phyloP scores from a whole-genome alignment of 2,113 vertebrate species.

The Stictonetta naevosa region DNA sequence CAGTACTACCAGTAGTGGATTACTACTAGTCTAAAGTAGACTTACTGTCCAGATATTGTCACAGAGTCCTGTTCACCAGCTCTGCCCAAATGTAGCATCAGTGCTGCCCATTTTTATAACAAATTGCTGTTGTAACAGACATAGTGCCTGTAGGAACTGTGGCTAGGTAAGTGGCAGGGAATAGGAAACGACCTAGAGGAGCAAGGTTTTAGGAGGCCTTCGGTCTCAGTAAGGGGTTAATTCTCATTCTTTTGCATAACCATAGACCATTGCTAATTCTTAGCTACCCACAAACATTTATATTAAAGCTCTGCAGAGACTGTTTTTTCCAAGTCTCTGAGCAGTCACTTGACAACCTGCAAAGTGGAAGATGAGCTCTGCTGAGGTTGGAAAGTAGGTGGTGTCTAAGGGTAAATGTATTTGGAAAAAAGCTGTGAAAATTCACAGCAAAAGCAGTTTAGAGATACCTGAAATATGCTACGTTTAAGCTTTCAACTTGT shows the following conservation, averaged over 20 bases:
- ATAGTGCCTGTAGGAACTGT: accelerated
- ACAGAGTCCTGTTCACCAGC: no score
- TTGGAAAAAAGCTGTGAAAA: constrained; percentile 1
- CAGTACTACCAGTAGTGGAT: no score
- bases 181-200: neutral
- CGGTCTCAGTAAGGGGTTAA: neutral
- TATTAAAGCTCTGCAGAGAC: neutral
- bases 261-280: neutral
- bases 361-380: neutral
- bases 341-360: neutral
- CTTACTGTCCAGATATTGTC: no score
- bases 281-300: neutral
- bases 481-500: neutral
- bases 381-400: neutral
- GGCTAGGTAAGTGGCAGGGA: neutral
- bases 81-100: neutral
- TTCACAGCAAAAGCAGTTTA: neutral
- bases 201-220: neutral
- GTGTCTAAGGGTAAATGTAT: neutral
- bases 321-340: neutral
- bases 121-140: neutral
- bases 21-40: no score
- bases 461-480: neutral
- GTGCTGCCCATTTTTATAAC: neutral
- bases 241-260: neutral